Base-by-base conservation (phyloP, 1,140 invertebrate genomes). In the Aphelenchoides besseyi region DNA sequence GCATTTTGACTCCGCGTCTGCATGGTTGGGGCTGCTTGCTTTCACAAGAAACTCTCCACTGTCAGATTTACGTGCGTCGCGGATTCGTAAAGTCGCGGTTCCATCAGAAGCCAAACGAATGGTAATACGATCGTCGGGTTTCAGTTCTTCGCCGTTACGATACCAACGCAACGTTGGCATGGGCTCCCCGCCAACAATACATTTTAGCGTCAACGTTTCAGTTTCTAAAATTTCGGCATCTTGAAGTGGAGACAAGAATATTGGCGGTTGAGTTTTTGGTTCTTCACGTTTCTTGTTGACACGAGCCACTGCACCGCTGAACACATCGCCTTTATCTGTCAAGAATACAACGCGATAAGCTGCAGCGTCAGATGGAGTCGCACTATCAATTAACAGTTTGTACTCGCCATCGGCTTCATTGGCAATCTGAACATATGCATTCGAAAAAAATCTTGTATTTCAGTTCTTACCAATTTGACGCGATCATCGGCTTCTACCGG, bases 41-140 rank as follows among this genome's bases (percentile, higher is more conserved):
- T 68, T 74, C 8, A 71, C 62, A 29, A 71, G 88, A 84, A 95
- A 96, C 69, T 89, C 88, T 23, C 92, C 94, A 9, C 91, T 89
- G 85, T 96, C 94, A 61, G 88, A 86, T 26, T 85, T 78, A 75
- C 90, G 89, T 0, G 92, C 89, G 71, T 91, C 89, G 29, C 88
- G 77, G 28, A 88, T 84, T 36, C 89, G 90, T 0, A 96, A 87
- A 5, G 92, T 88, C 2, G 95, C 85, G 3, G 94, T 87, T 28
- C 91, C 91, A 26, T 90, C 90, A 0, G 88, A 89, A 84, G 94
- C 93, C 67, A 89, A 89, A 74, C 94, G 91, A 86, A 93, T 91
- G 23, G 77, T 68, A 37, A 83, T 75, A 26, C 81, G 68, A 54
- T 83, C 80, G 54, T 76, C 70, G 26, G 82, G 81, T 33, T 71